These are phyloP conservation scores for Cettia cetti DNA, from an alignment of 2,113 vertebrate genomes.

Conservation along the genomic window DNA sequence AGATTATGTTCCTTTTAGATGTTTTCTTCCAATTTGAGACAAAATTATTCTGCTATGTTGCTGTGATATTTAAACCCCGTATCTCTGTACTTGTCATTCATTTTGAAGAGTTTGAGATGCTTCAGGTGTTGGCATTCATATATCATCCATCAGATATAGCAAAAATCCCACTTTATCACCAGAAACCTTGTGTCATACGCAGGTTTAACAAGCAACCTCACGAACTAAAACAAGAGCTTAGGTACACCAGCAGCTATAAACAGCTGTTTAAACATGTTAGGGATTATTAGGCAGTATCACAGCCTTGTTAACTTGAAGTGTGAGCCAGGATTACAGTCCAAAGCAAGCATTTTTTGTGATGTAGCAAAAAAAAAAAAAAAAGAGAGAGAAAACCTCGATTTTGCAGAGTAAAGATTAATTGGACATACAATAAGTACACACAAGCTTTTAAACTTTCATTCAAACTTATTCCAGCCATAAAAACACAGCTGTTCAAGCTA, in stretches of 20 bases:
- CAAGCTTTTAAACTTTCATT: constrained; percentile 33
- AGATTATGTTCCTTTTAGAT: not conserved
- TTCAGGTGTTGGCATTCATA: not conserved
- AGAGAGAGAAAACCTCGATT: not conserved
- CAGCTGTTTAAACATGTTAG: constrained; percentile 61
- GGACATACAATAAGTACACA: constrained; percentile 4
- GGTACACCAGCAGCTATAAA: constrained; percentile 22
- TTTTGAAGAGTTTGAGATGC: not conserved
- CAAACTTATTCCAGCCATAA: constrained; percentile 20
- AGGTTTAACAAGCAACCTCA: constrained; percentile 37
- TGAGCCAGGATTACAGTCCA: constrained; percentile 52
- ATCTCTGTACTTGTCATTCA: not conserved
- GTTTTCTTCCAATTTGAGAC: not conserved
- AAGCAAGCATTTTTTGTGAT: constrained; percentile 49
- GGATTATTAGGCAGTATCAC: constrained; percentile 46
- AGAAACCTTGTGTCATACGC: constrained; percentile 2
- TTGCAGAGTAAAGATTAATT: constrained; percentile 46
- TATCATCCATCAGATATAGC: not conserved
- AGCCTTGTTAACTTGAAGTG: constrained; percentile 41
- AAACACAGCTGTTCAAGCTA: constrained; percentile 57
- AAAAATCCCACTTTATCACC: not conserved
- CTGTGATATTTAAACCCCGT: not conserved
- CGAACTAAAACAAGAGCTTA: constrained; percentile 26
- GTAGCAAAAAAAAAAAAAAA: constrained; percentile 17
- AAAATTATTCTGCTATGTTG: not conserved